Percentiles rank a stretch among this genome's conserved stretches.
These are phyloP conservation scores for Phasianus colchicus DNA, from an alignment of 2,113 vertebrate genomes.

Conservation along the genomic window DNA sequence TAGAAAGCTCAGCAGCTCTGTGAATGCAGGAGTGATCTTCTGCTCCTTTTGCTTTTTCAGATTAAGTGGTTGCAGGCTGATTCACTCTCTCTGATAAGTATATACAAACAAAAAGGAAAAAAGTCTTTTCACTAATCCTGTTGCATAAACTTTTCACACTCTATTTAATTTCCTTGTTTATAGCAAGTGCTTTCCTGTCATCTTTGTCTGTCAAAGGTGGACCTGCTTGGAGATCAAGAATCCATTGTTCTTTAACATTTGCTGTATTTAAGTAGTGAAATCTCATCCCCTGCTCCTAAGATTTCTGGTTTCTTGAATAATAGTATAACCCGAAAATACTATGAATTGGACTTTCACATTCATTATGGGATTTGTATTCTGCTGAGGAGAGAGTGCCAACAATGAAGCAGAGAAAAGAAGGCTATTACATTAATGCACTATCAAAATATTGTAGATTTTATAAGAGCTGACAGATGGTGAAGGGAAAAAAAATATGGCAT, in stretches of 20 bases:
- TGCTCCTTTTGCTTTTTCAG: neutral
- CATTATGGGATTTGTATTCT: neutral
- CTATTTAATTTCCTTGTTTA: neutral
- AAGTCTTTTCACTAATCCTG: neutral
- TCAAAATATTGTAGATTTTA: slow-evolving; percentile 28
- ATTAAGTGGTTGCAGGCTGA: neutral
- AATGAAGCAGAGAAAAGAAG: slow-evolving; percentile 17
- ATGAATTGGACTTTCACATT: neutral
- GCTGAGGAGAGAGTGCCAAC: neutral
- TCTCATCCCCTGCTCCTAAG: neutral
- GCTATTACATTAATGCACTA: slow-evolving; percentile 17
- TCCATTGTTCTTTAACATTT: neutral
- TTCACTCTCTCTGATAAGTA: neutral
- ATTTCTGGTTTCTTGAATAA: neutral
- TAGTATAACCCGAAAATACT: neutral
- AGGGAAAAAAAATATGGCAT: neutral
- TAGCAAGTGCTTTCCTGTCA: neutral
- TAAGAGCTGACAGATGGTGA: slow-evolving; percentile 52
- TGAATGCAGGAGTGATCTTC: neutral
- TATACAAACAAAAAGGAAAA: neutral
- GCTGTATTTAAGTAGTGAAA: neutral
- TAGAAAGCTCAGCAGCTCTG: neutral
- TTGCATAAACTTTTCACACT: neutral
- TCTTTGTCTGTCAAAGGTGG: neutral
- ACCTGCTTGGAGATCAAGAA: neutral